Evolutionary conservation across 2,888 invertebrate genomes (phyloP).

Genomic region (Microchrysa polita): DNA sequence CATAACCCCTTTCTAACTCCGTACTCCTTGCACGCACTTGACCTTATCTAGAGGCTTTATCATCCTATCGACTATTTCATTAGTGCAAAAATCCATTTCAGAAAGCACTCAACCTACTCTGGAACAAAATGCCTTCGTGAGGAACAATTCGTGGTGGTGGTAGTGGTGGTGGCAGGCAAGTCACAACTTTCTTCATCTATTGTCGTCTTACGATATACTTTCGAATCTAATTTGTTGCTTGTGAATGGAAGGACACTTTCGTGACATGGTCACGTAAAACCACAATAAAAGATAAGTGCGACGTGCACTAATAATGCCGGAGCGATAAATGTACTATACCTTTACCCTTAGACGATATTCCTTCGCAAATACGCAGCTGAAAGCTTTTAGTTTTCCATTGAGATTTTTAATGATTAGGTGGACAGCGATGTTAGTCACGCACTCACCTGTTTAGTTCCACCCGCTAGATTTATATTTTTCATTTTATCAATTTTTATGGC

Average conservation of each 20-base stretch:
- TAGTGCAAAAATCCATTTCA: conserved; percentile 8
- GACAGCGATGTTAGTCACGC: not conserved
- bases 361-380: not conserved
- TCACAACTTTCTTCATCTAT: not conserved
- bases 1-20: too few relatives aligned
- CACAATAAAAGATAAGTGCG: conserved; percentile 18
- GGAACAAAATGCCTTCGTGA: not conserved
- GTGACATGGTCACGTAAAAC: conserved; percentile 17
- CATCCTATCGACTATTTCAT: not conserved
- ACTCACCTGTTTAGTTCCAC: not conserved
- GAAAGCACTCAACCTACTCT: not conserved
- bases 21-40: conserved; percentile 27
- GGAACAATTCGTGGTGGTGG: not conserved
- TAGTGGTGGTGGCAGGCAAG: not conserved
- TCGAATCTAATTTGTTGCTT: conserved; percentile 13
- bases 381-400: not conserved
- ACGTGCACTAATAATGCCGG: not conserved
- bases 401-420: not conserved
- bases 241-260: conserved; percentile 12
- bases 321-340: not conserved
- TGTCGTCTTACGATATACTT: not conserved
- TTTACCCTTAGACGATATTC: too few relatives aligned
- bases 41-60: conserved; percentile 10
- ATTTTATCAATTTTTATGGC: too few relatives aligned
- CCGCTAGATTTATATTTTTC: not conserved